Conservation (phyloP, 2,113 vertebrate species). For the Pluvialis apricaria region DNA sequence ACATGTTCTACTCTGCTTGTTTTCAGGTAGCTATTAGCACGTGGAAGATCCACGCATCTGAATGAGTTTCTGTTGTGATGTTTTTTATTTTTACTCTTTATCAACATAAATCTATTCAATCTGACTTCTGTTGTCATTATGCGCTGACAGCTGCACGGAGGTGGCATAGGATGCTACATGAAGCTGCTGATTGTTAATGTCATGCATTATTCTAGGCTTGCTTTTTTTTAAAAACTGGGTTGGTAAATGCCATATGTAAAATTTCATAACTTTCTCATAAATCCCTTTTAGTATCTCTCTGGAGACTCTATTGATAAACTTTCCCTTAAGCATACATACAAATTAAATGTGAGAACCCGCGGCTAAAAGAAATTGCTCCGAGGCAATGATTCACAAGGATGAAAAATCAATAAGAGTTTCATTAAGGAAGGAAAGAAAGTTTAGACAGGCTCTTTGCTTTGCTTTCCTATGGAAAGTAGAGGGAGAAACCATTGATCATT, state of each 20-base stretch:
- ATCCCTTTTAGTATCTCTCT: conserved; percentile 51
- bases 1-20: not conserved
- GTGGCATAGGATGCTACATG: not conserved
- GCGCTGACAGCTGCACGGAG: not conserved
- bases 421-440: conserved; percentile 77
- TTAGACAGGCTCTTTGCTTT: conserved; percentile 57
- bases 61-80: not conserved
- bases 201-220: conserved; percentile 16
- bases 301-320: conserved; percentile 72
- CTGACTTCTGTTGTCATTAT: not conserved
- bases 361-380: conserved; percentile 74
- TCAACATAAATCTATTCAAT: not conserved
- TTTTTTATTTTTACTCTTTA: not conserved
- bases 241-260: conserved; percentile 52
- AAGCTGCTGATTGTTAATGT: not conserved
- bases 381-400: conserved; percentile 83
- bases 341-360: conserved; percentile 84
- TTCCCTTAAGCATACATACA: conserved; percentile 73
- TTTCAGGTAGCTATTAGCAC: not conserved
- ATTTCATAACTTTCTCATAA: conserved; percentile 64
- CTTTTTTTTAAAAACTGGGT: conserved; percentile 20
- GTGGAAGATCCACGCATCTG: not conserved
- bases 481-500: conserved; percentile 28
- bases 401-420: conserved; percentile 87
- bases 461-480: conserved; percentile 42